Conservation (phyloP, 2,888 invertebrate species). For the Pandemis corylana region DNA sequence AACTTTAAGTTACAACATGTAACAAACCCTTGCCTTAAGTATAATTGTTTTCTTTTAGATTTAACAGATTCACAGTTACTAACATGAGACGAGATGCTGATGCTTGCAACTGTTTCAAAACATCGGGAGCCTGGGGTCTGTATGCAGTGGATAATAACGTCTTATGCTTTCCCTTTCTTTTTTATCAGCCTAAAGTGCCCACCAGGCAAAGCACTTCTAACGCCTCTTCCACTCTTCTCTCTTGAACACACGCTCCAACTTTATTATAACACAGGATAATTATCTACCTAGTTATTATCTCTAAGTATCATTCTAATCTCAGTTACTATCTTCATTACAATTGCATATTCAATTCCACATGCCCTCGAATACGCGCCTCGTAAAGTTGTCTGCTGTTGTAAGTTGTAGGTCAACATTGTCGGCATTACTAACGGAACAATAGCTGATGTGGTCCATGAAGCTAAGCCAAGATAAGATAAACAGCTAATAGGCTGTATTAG, state of each 20-base stretch:
- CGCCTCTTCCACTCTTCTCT: not conserved
- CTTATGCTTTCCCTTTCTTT: too few species aligned
- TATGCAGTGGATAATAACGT: too few species aligned
- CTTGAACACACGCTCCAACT: not conserved
- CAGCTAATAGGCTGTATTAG: not conserved
- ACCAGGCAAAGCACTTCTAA: too few species aligned
- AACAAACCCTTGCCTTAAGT: not conserved
- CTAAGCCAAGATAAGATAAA: constrained; percentile 40
- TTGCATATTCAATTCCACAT: constrained; percentile 21
- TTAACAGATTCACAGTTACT: too few species aligned
- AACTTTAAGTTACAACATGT: not conserved
- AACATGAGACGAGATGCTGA: too few species aligned
- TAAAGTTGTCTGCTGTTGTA: constrained; percentile 62
- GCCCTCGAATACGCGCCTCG: constrained; percentile 48
- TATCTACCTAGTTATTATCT: constrained; percentile 11
- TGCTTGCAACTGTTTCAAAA: too few species aligned
- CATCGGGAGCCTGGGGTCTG: too few species aligned
- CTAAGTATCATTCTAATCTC: constrained; percentile 17
- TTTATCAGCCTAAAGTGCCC: too few species aligned
- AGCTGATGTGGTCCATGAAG: constrained; percentile 73
- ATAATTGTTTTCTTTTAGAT: not conserved
- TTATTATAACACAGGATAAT: not conserved
- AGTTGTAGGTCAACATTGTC: constrained; percentile 65
- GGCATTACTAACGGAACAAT: constrained; percentile 65
- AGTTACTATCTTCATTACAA: constrained; percentile 16